Evolutionary conservation across 2,113 vertebrate species (phyloP).

Genomic region (Clarias gariepinus): DNA sequence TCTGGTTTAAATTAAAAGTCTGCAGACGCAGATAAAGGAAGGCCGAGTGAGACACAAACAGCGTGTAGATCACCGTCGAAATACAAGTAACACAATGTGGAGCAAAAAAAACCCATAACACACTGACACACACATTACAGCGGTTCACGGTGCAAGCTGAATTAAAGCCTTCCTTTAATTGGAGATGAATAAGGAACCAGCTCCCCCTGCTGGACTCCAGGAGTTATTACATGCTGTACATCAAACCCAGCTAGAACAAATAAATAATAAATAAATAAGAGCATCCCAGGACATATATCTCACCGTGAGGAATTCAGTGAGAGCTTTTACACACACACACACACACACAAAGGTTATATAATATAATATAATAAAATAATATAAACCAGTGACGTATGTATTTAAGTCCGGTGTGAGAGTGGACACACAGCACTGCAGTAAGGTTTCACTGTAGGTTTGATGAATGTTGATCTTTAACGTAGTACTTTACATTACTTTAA

Average conservation of each 20-base stretch:
- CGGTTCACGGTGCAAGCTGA: not conserved
- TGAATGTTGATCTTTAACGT: no score
- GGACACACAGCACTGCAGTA: not conserved
- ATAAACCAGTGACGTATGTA: no score
- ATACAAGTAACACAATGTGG: not conserved
- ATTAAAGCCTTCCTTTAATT: not conserved
- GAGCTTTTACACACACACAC: not conserved
- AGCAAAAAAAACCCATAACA: not conserved
- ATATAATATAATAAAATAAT: not conserved
- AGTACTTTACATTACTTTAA: not conserved
- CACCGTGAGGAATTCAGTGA: no score
- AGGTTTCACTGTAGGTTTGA: not conserved
- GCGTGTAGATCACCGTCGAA: not conserved
- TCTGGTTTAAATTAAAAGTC: not conserved
- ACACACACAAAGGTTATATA: no score
- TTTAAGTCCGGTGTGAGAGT: no score
- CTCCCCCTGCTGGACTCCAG: slow-evolving; percentile 30
- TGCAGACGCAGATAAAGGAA: not conserved
- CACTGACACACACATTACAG: not conserved
- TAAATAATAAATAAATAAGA: not conserved
- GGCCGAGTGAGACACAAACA: not conserved
- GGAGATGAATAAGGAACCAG: not conserved
- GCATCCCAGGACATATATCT: no score
- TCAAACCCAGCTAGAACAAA: not conserved
- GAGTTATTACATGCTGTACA: not conserved